Base-by-base conservation (phyloP, 2,113 vertebrate species). In the Hyperopisus bebe region DNA sequence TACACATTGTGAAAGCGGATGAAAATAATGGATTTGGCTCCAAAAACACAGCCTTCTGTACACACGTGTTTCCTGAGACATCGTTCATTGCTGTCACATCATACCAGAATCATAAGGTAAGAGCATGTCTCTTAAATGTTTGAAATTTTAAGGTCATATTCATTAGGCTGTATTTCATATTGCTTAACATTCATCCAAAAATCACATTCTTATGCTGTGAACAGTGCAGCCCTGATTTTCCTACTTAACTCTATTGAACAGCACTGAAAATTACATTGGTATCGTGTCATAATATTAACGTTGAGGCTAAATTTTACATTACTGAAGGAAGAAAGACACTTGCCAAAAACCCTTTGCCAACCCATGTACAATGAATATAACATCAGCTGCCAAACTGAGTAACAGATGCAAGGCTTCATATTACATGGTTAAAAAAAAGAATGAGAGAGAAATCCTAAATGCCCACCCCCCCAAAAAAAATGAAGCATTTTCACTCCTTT, bases 1-100 rank as follows among this genome's bases (percentile, higher is more conserved):
- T 99, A 88, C 98, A 99, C 94, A 99, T 99, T 15, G 98, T 99
- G 87, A 99, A 99, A 92, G 98, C 98, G 0, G 98, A 99, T 51
- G 98, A 99, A 94, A 99, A 99, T 91, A 99, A 99, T 91, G 98
- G 98, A 21, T 99, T 99, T 53, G 98, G 98, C 82, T 99, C 98
- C 86, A 99, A 99, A 94, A 99, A 99, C 94, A 99, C 98, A 0
- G 98, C 98, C 5, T 99, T 99, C 94, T 99, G 98, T 94, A 99
- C 98, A 1, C 98, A 99, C 46, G 97, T 99, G 90, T 99, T 99
- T 93, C 96, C 98, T 0, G 98, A 99, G 95, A 99, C 98, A 0
- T 97, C 98, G 1, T 99, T 99, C 94, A 99, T 99, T 44, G 98
- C 98, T 0, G 98, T 99, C 50, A 99, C 98, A 21, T 99, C 98